A percentile compares a stretch with the other conserved stretches of the same genome.
Evolutionary conservation across 2,888 invertebrate species (phyloP).

Genomic region (Lamproptera curius): DNA sequence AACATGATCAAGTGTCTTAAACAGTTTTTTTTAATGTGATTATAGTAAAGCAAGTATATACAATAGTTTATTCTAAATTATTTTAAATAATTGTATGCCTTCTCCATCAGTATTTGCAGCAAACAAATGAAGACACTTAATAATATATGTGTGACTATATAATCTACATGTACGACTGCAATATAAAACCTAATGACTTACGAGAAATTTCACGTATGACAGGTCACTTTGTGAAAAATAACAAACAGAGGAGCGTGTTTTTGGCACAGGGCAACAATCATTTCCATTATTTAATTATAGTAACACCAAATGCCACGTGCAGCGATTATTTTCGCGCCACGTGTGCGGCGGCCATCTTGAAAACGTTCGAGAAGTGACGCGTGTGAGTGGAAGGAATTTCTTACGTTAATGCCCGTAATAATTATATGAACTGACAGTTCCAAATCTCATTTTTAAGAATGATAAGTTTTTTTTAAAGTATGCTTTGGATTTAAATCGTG

Average conservation of each 20-base stretch:
- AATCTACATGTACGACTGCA: background rate
- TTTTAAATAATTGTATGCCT: no score
- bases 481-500: no score
- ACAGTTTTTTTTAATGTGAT: no score
- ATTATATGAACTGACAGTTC: slow-evolving; percentile 18
- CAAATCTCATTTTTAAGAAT: background rate
- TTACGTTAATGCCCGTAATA: slow-evolving; percentile 22
- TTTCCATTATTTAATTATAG: slow-evolving; percentile 21
- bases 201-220: background rate
- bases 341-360: slow-evolving; percentile 29
- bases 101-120: background rate
- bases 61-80: no score
- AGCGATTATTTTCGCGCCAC: slow-evolving; percentile 26
- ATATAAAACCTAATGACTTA: background rate
- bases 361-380: slow-evolving; percentile 24
- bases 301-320: slow-evolving; percentile 27
- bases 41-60: no score
- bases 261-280: slow-evolving; percentile 11
- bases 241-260: slow-evolving; percentile 5
- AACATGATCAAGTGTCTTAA: no score
- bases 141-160: no score
- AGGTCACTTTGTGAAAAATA: slow-evolving; percentile 8
- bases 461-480: background rate
- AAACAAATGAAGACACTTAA: no score
- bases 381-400: slow-evolving; percentile 25